phyloP scores from a whole-genome alignment of 1,140 invertebrate genomes.

The Eupristina koningsbergeri region DNA sequence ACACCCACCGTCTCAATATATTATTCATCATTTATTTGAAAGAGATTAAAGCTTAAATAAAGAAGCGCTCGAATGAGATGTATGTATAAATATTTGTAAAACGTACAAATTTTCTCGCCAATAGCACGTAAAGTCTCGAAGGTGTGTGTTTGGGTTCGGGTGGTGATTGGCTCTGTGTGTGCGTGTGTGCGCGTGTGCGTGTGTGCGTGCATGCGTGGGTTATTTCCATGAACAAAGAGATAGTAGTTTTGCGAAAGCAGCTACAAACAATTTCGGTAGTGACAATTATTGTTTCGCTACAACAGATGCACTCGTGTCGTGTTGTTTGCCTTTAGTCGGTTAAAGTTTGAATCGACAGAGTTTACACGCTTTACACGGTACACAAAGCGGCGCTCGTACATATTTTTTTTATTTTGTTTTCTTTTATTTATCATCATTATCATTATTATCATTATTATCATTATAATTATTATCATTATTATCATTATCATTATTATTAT shows the following conservation, averaged over 20 bases:
- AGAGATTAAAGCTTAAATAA: constrained; percentile 32
- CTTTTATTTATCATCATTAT: no score
- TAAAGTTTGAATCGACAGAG: background rate
- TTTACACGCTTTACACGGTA: background rate
- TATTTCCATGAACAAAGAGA: no score
- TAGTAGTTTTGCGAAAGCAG: constrained; percentile 25
- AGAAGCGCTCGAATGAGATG: constrained; percentile 6
- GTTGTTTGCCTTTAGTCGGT: background rate
- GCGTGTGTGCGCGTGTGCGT: no score
- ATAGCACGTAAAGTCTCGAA: background rate
- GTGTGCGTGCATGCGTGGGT: no score
- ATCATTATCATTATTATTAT: no score
- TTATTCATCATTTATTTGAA: constrained; percentile 42
- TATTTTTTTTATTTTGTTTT: no score
- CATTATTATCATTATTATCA: no score
- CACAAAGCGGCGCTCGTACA: background rate
- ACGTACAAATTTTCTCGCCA: constrained; percentile 8
- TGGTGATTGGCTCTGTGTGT: no score
- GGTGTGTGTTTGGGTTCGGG: no score
- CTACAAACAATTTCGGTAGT: constrained; percentile 20
- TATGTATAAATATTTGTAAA: constrained; percentile 7
- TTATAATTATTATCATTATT: no score
- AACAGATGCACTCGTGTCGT: background rate
- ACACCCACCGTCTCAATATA: constrained; percentile 4
- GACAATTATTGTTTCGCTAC: background rate